Percentiles rank a stretch among this genome's conserved stretches.
Conservation (phyloP, 1,140 invertebrate genomes). For the Panagrolaimus sp. region DNA sequence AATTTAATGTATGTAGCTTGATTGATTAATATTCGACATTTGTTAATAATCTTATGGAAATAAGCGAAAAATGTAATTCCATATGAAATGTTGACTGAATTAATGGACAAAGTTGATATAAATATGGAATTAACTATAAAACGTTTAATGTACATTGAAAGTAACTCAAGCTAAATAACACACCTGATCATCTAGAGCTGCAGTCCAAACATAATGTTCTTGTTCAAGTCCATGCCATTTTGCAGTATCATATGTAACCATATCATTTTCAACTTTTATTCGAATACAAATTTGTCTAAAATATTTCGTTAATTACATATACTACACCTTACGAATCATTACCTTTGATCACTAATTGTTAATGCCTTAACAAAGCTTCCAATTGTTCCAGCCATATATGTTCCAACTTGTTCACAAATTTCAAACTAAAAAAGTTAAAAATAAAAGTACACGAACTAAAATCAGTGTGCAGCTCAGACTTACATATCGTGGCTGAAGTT, state of each 20-base stretch:
- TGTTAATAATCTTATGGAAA: constrained; percentile 24
- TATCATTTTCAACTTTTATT: constrained; percentile 21
- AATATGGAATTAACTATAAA: constrained; percentile 30
- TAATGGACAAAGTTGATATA: constrained; percentile 25
- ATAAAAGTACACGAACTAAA: too few species aligned
- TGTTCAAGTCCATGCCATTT: constrained; percentile 17
- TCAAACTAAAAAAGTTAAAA: too few species aligned
- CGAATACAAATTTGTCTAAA: constrained; percentile 19
- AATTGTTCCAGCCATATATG: constrained; percentile 18
- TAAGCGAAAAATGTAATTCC: constrained; percentile 27
- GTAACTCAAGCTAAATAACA: too few species aligned
- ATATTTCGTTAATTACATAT: neutral
- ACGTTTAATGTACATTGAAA: too few species aligned
- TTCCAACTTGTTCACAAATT: constrained; percentile 28
- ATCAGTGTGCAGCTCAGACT: too few species aligned
- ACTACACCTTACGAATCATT: neutral
- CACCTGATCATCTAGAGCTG: constrained; percentile 26
- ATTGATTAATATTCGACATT: neutral
- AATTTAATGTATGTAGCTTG: too few species aligned
- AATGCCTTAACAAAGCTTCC: constrained; percentile 25
- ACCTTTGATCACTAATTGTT: constrained; percentile 20
- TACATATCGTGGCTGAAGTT: constrained; percentile 25
- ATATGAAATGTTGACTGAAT: constrained; percentile 26
- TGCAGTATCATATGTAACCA: constrained; percentile 23
- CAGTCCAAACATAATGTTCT: constrained; percentile 26